Base-by-base conservation (phyloP, 2,888 invertebrate genomes). In the Trileptium ribeirensis region DNA sequence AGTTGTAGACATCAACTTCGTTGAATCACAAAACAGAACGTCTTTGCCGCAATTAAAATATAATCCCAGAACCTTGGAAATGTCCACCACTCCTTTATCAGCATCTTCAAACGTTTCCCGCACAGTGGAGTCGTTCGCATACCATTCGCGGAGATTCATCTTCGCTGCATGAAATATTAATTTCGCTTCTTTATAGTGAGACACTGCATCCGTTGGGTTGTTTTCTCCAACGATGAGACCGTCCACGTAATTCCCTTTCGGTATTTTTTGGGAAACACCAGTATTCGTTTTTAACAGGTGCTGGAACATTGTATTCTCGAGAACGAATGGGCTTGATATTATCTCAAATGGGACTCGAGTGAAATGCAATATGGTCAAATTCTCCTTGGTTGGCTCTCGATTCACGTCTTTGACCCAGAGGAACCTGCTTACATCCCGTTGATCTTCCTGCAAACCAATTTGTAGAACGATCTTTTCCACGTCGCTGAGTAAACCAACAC, bases 271-370 rank as follows among this genome's bases (percentile, higher is more conserved):
- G 3, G 34, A 19, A 15, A 77, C 77, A 36, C 2, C 3, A 29
- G 29, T 37, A n/a, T 37, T 34, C n/a, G 33, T 8, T n/a, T 77
- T 2, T 37, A 2, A 8, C 74, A 70, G 67, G 40, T 82, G 83
- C 15, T 75, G 33, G 15, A 80, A 67, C 8, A 86, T 82, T 0
- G 83, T 67, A 0, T 67, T 78, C 0, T 67, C 79, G 19, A 85
- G 81, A n/a, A 85, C 36, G 67, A 81, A 84, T 0, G 85, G 85
- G 15, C 79, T 77, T 0, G 74, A 67, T 1, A 51, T 79, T 0
- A 84, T 67, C 24, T 85, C 85, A 40, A 85, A 85, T 1, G 84
- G 84, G 0, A 86, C 70, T 3, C 83, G 34, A 0, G 67, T 39
- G 82, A 85, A 86, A n/a, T 85, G 81, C 1, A 81, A 79, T 0